Evolutionary conservation across 2,888 invertebrate genomes (phyloP), one percentile per base, ranked within the genome.

Genomic region (Carabus problematicus): DNA sequence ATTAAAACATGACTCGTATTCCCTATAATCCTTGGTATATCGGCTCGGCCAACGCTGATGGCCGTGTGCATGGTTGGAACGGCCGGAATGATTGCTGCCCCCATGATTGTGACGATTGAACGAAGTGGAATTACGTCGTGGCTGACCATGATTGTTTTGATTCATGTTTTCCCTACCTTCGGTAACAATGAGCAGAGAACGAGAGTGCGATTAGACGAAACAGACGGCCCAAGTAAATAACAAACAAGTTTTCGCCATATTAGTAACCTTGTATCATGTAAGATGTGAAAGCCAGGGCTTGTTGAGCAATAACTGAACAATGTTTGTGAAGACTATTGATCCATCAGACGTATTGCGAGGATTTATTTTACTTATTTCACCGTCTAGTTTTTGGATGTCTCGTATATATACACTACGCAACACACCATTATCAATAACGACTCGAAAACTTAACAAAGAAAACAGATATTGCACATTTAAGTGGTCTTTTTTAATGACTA

Each of bases 11-110:
- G 77, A 78, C 71, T 82, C 82, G 74, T 79, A 82, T 71, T 82
- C 82, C 72, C 82, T 78, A 72, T 80, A 82, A 70, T 82, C 82
- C 74, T 82, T 82, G 73, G 78, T 74, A 72, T 81, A 82, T 70
- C 82, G 77, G 74, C 80, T 81, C 70, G 79, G 76, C 82, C 82
- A 82, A 71, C 81, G 76, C 70, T 80, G 79, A 74, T 81, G 81
- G 45, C 70, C 64, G 45, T 80, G 79, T 66, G 79, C 72, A 73
- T 79, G 79, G 72, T 79, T 79, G 70, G 80, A 74, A 59, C 81
- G 76, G 72, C 77, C 79, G 55, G 79, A 75, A 71, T 81, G 81
- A 72, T 77, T 79, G 72, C 79, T 80, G 29, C 29, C 29, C 54
- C 78, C 74, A 75, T 81, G 82, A 16, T 49, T 58, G 54, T 72